A percentile compares a stretch with the other conserved stretches of the same genome.
Conservation (phyloP, 2,888 invertebrate species). For the Vesta saturnalis region DNA sequence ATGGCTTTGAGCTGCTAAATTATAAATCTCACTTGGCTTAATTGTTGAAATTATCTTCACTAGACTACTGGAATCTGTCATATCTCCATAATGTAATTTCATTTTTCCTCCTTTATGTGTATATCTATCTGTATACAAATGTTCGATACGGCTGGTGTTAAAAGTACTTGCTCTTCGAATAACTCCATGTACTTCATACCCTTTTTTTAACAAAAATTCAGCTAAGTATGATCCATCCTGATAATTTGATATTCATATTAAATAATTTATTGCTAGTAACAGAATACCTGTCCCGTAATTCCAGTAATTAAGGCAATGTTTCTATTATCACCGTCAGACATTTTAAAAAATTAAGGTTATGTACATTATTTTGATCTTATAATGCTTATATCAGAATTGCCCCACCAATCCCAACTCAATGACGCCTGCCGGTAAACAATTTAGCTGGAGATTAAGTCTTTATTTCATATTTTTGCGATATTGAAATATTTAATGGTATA, state of each 20-base stretch:
- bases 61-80: constrained; percentile 96
- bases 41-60: constrained; percentile 83
- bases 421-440: no score
- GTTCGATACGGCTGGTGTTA: constrained; percentile 96
- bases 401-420: no score
- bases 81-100: constrained; percentile 97
- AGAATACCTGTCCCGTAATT: constrained; percentile 94
- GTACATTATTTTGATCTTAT: no score
- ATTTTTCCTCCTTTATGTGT: constrained; percentile 89
- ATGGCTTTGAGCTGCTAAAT: constrained; percentile 98
- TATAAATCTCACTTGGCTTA: constrained; percentile 94
- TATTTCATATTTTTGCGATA: no score
- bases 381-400: no score
- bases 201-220: constrained; percentile 91
- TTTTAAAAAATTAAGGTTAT: constrained; percentile 4
- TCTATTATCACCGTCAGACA: constrained; percentile 1
- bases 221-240: constrained; percentile 99
- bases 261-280: background rate
- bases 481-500: no score
- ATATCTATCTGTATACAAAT: constrained; percentile 91
- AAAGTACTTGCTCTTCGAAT: constrained; percentile 95
- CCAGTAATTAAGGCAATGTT: constrained; percentile 94
- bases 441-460: no score
- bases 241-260: constrained; percentile 33
- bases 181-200: constrained; percentile 96